These are phyloP conservation scores for Cottus gobio DNA, from an alignment of 2,113 vertebrate species.

Conservation along the genomic window DNA sequence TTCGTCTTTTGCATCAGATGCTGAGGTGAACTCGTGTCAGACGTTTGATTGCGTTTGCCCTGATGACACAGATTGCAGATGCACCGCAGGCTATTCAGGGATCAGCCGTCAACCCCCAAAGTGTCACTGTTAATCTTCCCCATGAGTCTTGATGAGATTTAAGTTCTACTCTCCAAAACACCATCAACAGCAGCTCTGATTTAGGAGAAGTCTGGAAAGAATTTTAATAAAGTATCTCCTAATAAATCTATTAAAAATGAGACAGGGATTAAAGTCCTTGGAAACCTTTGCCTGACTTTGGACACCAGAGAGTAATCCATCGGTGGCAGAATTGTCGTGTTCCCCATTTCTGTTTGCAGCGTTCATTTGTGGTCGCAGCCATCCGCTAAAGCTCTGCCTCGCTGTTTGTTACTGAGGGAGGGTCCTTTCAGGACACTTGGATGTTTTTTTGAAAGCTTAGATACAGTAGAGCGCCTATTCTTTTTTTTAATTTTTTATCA, in stretches of 20 bases:
- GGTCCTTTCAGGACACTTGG: constrained; percentile 19
- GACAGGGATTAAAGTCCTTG: constrained; percentile 54
- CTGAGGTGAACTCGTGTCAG: constrained; percentile 41
- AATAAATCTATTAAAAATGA: constrained; percentile 56
- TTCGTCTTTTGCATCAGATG: constrained; percentile 17
- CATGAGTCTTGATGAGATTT: constrained; percentile 63
- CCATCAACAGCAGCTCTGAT: constrained; percentile 28
- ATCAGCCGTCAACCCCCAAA: constrained; percentile 54
- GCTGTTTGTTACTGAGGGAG: constrained; percentile 16
- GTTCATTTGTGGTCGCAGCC: constrained; percentile 44
- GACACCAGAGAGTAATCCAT: constrained; percentile 47
- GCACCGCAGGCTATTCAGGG: constrained; percentile 50
- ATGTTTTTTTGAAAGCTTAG: constrained; percentile 27
- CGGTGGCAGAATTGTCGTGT: neutral
- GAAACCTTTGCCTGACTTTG: constrained; percentile 43
- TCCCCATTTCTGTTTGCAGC: constrained; percentile 36
- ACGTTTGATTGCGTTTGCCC: constrained; percentile 46
- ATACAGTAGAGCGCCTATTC: neutral
- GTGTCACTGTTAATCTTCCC: constrained; percentile 64
- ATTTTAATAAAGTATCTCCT: constrained; percentile 13
- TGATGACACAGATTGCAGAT: constrained; percentile 57
- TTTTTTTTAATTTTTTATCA: neutral
- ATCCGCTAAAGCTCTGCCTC: constrained; percentile 24
- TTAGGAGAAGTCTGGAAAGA: constrained; percentile 3
- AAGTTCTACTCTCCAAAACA: constrained; percentile 53